Evolutionary conservation across 2,888 invertebrate species (phyloP), one percentile per base, ranked within the genome.

Genomic region (Lepetodrilus schrolli): DNA sequence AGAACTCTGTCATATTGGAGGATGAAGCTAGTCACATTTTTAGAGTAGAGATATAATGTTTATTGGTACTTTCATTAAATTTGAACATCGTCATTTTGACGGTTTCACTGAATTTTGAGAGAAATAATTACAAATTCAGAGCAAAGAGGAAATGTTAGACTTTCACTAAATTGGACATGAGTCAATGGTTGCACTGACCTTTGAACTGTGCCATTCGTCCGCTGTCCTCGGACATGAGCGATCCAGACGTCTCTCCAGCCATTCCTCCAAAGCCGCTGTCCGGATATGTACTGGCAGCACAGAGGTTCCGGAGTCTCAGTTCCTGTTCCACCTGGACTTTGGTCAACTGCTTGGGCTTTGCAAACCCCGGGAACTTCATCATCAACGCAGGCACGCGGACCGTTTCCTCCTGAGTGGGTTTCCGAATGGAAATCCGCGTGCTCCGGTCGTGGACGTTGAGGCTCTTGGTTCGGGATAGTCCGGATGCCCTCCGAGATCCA

Each of bases 231-330:
- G 86, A 86, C 49, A 82, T 81, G 49, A 84, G 72, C 10, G 86
- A 86, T 7, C 82, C 81, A 2, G 79, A 78, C n/a, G 76, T 78
- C 49, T 87, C 86, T 38, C 79, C 79, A 0, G 84, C 72, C 84
- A 87, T 85, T 4, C 87, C 87, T 1, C 86, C 86, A 7, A 88
- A 84, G 3, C 89, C 89, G 75, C 87, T 88, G 80, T 89, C 89
- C 0, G 88, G 87, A 77, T 89, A 88, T 71, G 84, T 86, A 34
- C 86, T 84, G 21, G 83, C 77, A 10, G 80, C 84, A 77, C 85
- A 84, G 65, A 82, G 79, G 75, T 84, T 83, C 37, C 83, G 73
- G 17, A 83, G 78, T 26, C 77, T 73, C 36, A 88, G 78, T 70
- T 88, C 87, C 72, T 86, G 82, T 71, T 88, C 86, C 37, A 86